These are phyloP conservation scores for Scaptomyza cyrtandrae DNA, from an alignment of 2,888 invertebrate species.

Conservation along the genomic window DNA sequence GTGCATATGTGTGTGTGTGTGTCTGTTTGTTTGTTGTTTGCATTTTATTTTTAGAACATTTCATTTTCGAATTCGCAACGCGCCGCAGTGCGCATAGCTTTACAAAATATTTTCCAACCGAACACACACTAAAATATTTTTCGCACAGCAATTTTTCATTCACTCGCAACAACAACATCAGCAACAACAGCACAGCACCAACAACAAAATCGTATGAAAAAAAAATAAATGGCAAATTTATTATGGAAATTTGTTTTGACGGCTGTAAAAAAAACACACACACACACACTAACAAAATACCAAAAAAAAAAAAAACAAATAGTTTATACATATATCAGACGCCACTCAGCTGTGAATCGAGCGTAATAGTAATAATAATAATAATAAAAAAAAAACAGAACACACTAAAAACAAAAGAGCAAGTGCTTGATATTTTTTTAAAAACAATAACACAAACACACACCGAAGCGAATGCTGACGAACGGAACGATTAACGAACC, in stretches of 20 bases:
- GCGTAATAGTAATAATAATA: conserved; percentile 19
- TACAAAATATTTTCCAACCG: conserved; percentile 56
- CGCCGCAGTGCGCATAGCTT: conserved; percentile 65
- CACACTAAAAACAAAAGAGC: conserved; percentile 26
- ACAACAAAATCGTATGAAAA: conserved; percentile 8
- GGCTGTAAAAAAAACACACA: conserved; percentile 15
- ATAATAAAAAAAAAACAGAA: conserved; percentile 18
- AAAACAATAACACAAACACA: conserved; percentile 33
- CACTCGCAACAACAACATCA: conserved; percentile 22
- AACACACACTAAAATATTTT: conserved; percentile 14
- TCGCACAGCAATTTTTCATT: conserved; percentile 54
- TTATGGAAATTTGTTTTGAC: conserved; percentile 17
- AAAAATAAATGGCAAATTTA: background rate
- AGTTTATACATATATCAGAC: conserved; percentile 16
- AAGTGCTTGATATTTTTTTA: conserved; percentile 10
- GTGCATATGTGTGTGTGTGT: background rate
- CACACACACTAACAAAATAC: conserved; percentile 1
- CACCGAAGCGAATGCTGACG: conserved; percentile 56
- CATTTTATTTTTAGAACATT: conserved; percentile 72
- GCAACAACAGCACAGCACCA: background rate
- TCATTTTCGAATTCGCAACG: conserved; percentile 74
- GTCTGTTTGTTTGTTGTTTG: conserved; percentile 66
- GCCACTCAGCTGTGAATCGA: conserved; percentile 62
- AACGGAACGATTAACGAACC: conserved; percentile 43
- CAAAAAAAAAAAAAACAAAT: conserved; percentile 28